Conservation (phyloP, 2,113 vertebrate species). For the Microtus montanus region DNA sequence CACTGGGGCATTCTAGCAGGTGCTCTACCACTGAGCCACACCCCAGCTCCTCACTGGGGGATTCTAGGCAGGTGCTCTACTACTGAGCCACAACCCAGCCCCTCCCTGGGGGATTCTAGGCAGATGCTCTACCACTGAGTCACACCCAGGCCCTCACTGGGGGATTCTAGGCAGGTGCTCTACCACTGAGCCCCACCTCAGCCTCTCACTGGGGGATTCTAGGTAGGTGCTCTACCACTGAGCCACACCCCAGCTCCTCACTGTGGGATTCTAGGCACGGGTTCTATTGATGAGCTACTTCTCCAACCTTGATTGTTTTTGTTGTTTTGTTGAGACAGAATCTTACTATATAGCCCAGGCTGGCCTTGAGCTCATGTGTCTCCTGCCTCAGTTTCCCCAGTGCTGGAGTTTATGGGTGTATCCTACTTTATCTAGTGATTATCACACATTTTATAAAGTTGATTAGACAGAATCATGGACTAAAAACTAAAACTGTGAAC, state of each 20-base stretch:
- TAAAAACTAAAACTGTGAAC: neutral
- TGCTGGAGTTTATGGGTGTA: neutral
- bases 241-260: neutral
- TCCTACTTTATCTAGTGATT: neutral
- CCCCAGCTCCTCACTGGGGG: neutral
- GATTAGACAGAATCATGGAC: neutral
- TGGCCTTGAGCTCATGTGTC: neutral
- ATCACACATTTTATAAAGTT: neutral
- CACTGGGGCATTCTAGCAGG: too few species aligned
- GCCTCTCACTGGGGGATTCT: neutral
- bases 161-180: neutral
- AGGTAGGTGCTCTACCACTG: neutral
- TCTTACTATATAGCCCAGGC: neutral
- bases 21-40: neutral
- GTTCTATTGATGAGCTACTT: neutral
- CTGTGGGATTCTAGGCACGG: neutral
- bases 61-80: neutral
- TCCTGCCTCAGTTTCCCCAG: neutral
- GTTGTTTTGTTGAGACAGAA: neutral
- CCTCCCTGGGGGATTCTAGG: neutral
- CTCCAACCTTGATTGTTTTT: neutral
- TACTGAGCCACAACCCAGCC: neutral
- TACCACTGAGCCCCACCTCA: neutral
- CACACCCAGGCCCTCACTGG: neutral
- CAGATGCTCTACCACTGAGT: neutral